A percentile compares a stretch with the other conserved stretches of the same genome.
Conservation (phyloP, 2,888 invertebrate genomes). For the Beris chalybata region DNA sequence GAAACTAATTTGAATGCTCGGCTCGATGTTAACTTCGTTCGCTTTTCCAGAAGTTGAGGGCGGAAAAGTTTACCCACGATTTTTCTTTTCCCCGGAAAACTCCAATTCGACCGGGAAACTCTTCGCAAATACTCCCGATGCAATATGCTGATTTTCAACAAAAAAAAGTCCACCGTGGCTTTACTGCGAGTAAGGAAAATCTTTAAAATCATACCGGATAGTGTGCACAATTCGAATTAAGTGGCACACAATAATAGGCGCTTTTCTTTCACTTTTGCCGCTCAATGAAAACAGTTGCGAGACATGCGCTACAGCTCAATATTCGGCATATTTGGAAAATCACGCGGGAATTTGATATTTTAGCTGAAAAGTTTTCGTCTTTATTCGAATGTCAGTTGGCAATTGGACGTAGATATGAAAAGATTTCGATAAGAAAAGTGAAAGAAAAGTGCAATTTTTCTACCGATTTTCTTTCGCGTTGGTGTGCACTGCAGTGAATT, state of each 20-base stretch:
- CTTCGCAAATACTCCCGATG: too few relatives aligned
- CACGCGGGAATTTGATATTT: conserved; percentile 37
- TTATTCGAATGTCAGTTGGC: conserved; percentile 35
- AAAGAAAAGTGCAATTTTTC: neutral
- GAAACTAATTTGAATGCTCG: conserved; percentile 22
- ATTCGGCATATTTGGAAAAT: conserved; percentile 27
- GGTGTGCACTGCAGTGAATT: conserved; percentile 8
- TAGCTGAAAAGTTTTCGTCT: conserved; percentile 17
- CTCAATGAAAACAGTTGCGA: neutral
- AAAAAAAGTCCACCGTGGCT: too few relatives aligned
- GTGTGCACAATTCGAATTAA: too few relatives aligned
- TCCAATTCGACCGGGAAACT: too few relatives aligned
- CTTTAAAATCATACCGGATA: too few relatives aligned
- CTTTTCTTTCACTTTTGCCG: neutral
- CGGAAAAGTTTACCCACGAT: too few relatives aligned
- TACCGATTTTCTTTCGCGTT: neutral
- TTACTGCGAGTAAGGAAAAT: too few relatives aligned
- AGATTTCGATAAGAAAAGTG: conserved; percentile 11
- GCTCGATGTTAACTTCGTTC: conserved; percentile 46
- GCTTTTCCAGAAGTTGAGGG: conserved; percentile 43
- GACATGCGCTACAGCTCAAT: conserved; percentile 32
- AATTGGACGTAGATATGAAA: conserved; percentile 32
- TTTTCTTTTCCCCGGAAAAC: too few relatives aligned
- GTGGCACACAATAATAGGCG: too few relatives aligned
- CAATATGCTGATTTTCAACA: too few relatives aligned